Conservation (phyloP, 2,113 vertebrate species). For the Enhydra lutris region DNA sequence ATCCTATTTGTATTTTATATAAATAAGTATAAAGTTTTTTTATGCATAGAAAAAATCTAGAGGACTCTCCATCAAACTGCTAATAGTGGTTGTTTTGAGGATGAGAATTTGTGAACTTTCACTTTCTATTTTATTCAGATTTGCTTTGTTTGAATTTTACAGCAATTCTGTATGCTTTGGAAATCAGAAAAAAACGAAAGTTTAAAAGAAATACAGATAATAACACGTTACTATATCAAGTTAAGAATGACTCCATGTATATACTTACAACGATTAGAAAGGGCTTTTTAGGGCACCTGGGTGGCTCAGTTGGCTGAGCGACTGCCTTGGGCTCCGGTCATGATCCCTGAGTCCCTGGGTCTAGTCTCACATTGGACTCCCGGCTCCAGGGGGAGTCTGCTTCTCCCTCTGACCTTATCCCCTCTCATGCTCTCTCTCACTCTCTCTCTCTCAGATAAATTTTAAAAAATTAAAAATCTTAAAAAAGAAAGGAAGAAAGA, state of each 20-base stretch:
- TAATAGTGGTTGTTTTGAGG: constrained; percentile 16
- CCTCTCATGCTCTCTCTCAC: no score
- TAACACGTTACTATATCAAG: not conserved
- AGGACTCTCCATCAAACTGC: not conserved
- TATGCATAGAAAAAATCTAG: not conserved
- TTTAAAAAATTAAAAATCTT: no score
- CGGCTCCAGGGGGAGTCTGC: no score
- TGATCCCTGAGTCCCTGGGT: no score
- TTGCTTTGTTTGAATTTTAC: constrained; percentile 21
- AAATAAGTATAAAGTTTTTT: not conserved
- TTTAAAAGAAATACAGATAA: not conserved
- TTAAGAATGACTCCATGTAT: not conserved
- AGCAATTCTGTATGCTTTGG: not conserved
- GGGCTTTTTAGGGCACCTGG: not conserved
- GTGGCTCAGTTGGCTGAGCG: no score
- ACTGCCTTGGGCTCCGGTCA: no score
- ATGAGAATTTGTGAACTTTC: not conserved
- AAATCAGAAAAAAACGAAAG: not conserved
- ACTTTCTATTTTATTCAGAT: not conserved
- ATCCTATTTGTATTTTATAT: not conserved
- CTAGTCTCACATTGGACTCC: no score
- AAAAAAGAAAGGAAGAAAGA: no score
- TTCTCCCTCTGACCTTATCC: no score
- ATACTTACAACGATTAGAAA: constrained; percentile 19
- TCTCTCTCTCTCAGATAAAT: no score